Evolutionary conservation across 2,797 vertebrate genomes (phyloP), one percentile per base, ranked within the genome.

Genomic region (Xerus rutilus): DNA sequence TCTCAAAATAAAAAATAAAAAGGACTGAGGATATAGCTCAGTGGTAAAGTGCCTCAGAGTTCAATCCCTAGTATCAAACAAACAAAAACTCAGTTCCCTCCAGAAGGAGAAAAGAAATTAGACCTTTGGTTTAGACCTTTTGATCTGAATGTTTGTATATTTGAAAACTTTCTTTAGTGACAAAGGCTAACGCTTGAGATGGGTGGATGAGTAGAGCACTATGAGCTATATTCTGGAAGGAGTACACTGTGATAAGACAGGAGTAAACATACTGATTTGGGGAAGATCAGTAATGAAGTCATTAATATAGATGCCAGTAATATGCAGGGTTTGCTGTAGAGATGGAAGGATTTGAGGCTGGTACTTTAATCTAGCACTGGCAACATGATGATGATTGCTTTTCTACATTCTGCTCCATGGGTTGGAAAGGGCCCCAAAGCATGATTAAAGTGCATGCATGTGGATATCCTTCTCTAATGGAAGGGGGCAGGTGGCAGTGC

Each of bases 101-200:
- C 76, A 79, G 47, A 89, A 92, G 62, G 39, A 70, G 32, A 92
- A 82, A 81, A 83, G 14, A 82, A 97, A 78, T 76, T 94, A 82
- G 82, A 67, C 10, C 28, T 52, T 35, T 88, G n/a, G 9, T 57
- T 67, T 77, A 74, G 85, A 49, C 25, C 17, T 86, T 25, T 12
- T 77, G 32, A 89, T 86, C 64, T 96, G 43, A 52, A 59, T 35
- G 39, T 52, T 87, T 92, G 25, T 64, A 0, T 89, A 92, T 77
- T 57, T 81, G 67, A 93, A 96, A 69, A 45, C 4, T 59, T 87
- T 93, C 59, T 84, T 25, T 10, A 79, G 25, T 39, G 47, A 72
- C 76, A 67, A 92, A 91, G 23, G 20, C 54, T 76, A 85, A 62
- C 39, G 20, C 74, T 93, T 91, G 78, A 74, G 43, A 83, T 57